Conservation (phyloP, 2,797 vertebrate species). For the Mus caroli region DNA sequence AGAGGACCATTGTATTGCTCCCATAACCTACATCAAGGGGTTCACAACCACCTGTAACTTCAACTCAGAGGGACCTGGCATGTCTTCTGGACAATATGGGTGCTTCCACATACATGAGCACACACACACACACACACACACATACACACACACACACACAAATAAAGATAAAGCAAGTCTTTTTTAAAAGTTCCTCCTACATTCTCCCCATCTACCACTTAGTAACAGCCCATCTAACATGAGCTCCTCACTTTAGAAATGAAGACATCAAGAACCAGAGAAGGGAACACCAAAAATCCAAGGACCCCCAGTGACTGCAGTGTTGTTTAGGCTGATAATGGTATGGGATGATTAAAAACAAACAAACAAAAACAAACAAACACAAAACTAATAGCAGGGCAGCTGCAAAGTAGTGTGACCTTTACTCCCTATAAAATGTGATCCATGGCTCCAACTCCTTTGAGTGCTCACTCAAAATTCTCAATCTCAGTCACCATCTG, state of each 20-base stretch:
- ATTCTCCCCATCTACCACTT: background rate
- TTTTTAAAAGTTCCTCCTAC: background rate
- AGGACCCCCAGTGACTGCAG: background rate
- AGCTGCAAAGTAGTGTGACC: background rate
- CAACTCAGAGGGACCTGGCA: background rate
- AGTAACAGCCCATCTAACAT: slow-evolving; percentile 22
- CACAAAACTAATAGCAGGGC: background rate
- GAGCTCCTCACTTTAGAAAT: slow-evolving; percentile 37
- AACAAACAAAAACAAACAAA: background rate
- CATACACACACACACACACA: background rate
- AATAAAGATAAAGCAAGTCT: background rate
- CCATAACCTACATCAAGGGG: background rate
- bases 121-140: background rate
- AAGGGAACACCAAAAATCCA: slow-evolving; percentile 14
- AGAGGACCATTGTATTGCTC: background rate
- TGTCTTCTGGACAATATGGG: background rate
- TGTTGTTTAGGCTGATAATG: slow-evolving; percentile 3
- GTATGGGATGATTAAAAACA: background rate
- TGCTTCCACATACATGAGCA: background rate
- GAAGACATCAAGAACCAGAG: slow-evolving; percentile 49
- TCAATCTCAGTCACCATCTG: background rate
- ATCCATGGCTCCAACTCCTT: background rate
- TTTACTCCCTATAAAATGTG: slow-evolving; percentile 56
- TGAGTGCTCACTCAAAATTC: slow-evolving; percentile 16
- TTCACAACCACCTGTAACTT: background rate